These are phyloP conservation scores for Poecilobothrus nobilitatus DNA, from an alignment of 2,888 invertebrate species.

Conservation along the genomic window DNA sequence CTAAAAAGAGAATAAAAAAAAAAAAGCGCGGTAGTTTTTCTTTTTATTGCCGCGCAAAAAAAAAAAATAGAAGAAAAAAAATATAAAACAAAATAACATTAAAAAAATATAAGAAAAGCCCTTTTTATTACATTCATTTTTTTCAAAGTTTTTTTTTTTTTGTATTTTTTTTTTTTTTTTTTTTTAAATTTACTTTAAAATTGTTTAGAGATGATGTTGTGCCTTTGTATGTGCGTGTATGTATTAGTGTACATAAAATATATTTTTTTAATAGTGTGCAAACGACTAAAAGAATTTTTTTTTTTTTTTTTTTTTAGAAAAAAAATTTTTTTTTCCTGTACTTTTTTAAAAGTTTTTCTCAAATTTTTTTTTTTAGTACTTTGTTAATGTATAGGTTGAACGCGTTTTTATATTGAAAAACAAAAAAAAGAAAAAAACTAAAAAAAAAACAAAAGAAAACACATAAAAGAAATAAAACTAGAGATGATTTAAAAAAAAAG, in stretches of 20 bases:
- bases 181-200: background rate
- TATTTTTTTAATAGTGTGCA: constrained; percentile 1
- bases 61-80: no score
- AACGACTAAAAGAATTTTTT: background rate
- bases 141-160: background rate
- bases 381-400: constrained; percentile 1
- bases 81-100: no score
- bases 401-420: background rate
- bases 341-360: no score
- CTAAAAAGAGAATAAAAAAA: no score
- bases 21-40: constrained; percentile 1
- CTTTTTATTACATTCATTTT: background rate
- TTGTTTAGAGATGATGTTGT: background rate
- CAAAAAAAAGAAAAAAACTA: no score
- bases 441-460: background rate
- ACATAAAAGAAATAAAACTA: background rate
- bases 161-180: background rate
- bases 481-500: constrained; percentile 1
- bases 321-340: background rate
- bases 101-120: constrained; percentile 1
- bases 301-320: background rate
- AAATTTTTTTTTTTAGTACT: background rate
- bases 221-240: background rate
- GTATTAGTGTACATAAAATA: constrained; percentile 1
- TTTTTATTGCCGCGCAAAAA: background rate